A percentile compares a stretch with the other conserved stretches of the same genome.
phyloP scores from a whole-genome alignment of 2,113 vertebrate species.

The Amia ocellicauda region DNA sequence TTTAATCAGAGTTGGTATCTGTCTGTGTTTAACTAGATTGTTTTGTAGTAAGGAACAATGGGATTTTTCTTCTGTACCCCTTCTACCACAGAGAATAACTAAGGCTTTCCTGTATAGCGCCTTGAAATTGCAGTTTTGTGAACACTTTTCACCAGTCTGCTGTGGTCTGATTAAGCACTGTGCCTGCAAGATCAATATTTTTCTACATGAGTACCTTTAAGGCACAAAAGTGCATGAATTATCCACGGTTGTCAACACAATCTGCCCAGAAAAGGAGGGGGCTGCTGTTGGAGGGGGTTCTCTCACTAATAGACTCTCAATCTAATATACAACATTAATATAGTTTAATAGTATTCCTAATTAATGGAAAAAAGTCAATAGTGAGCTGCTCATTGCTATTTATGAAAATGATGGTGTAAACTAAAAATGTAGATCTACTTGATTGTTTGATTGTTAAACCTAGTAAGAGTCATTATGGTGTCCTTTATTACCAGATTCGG shows the following conservation, averaged over 20 bases:
- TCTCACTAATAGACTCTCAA: no score
- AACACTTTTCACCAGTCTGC: not conserved
- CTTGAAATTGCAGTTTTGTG: not conserved
- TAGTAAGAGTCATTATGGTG: no score
- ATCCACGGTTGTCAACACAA: not conserved
- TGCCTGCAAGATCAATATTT: slow-evolving; percentile 14
- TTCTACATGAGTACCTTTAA: slow-evolving; percentile 6
- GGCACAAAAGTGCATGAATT: slow-evolving; percentile 6
- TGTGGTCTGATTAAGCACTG: slow-evolving; percentile 8
- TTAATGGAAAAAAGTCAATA: no score
- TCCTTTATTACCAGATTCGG: no score
- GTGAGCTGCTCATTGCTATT: no score
- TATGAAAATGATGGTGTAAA: no score
- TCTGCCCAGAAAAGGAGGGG: not conserved
- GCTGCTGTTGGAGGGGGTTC: not conserved
- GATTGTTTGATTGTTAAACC: no score
- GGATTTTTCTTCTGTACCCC: not conserved
- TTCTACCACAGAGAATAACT: not conserved
- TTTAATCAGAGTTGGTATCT: not conserved
- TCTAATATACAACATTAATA: no score
- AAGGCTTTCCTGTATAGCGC: not conserved
- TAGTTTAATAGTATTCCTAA: no score
- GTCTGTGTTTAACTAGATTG: slow-evolving; percentile 14
- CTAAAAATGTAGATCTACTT: no score
- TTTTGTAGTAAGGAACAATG: slow-evolving; percentile 4